Base-by-base conservation (phyloP, 2,113 vertebrate species). In the Melierax canorus region DNA sequence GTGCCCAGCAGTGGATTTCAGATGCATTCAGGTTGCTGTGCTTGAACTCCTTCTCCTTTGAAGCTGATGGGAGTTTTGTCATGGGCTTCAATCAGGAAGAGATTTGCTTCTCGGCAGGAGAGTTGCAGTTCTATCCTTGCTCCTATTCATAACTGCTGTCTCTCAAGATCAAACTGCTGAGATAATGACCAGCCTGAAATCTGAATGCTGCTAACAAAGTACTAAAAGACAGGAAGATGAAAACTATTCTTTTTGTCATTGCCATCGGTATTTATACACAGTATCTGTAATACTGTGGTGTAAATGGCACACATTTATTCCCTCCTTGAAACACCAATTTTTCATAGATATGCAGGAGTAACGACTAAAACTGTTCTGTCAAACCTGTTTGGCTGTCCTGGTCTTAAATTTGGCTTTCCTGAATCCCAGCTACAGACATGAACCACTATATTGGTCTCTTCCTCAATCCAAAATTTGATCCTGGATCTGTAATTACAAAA, bases 161-260 rank as follows among this genome's bases (percentile, higher is more conserved):
- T 94, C 84, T 89, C 86, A 69, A 60, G 89, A 92, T 91, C 89
- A 95, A 90, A 95, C 62, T 6, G 2, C 82, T 0, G 29, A 89
- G 83, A 94, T 92, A 94, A 89, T 73, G 86, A 88, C 91, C 89
- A 90, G 53, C 48, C 82, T 92, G 86, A 92, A 93, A 79, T 26
- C 48, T 27, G 36, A 90, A 50, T 4, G 3, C 53, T 62, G 45
- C 66, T 77, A 85, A 89, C 80, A 92, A 82, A 81, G n/a, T 68
- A 26, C 27, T 34, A 30, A 64, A 34, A 64, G 86, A 36, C 59
- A 84, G 46, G 43, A 74, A 79, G 27, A 74, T 43, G 86, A 77
- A 76, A 92, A 76, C 41, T 46, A 20, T 55, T 81, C 50, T 88
- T 92, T 59, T 50, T 73, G 39, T 53, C 69, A 41, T 9, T 59